phyloP scores from a whole-genome alignment of 2,888 invertebrate genomes.

The Lathronympha strigana region DNA sequence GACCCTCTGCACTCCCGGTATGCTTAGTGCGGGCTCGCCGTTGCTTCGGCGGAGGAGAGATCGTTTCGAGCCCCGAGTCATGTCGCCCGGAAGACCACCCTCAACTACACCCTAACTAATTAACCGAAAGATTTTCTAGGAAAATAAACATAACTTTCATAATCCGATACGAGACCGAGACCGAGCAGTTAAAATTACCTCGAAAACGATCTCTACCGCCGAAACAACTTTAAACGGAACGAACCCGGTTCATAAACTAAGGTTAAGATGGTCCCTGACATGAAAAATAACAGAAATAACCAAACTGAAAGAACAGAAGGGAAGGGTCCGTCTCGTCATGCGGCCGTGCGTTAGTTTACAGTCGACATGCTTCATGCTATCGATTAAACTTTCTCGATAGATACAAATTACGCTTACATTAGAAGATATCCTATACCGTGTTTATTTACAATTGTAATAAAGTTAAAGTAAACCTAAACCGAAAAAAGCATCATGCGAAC shows the following conservation, averaged over 20 bases:
- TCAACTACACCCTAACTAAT: background rate
- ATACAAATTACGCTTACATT: constrained; percentile 11
- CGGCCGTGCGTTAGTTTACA: constrained; percentile 36
- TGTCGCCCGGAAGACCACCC: no score
- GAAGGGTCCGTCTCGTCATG: constrained; percentile 41
- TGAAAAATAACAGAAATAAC: constrained; percentile 40
- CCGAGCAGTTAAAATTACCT: no score
- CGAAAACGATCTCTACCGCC: constrained; percentile 1
- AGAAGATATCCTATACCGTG: constrained; percentile 25
- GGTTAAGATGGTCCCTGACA: constrained; percentile 28
- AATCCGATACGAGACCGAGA: no score
- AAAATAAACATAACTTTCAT: background rate
- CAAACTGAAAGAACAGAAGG: constrained; percentile 45
- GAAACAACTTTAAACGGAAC: background rate
- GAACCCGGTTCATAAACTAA: constrained; percentile 1
- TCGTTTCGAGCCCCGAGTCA: background rate
- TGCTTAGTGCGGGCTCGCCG: background rate
- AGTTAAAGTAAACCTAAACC: constrained; percentile 35
- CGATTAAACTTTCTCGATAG: constrained; percentile 20
- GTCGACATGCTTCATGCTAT: constrained; percentile 30
- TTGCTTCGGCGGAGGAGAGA: background rate
- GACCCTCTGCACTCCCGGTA: constrained; percentile 64
- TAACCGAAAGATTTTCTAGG: background rate
- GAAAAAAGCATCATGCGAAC: constrained; percentile 44
- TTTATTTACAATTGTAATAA: constrained; percentile 36